Evolutionary conservation across 2,797 vertebrate genomes (phyloP).

Genomic region (Tadarida brasiliensis): DNA sequence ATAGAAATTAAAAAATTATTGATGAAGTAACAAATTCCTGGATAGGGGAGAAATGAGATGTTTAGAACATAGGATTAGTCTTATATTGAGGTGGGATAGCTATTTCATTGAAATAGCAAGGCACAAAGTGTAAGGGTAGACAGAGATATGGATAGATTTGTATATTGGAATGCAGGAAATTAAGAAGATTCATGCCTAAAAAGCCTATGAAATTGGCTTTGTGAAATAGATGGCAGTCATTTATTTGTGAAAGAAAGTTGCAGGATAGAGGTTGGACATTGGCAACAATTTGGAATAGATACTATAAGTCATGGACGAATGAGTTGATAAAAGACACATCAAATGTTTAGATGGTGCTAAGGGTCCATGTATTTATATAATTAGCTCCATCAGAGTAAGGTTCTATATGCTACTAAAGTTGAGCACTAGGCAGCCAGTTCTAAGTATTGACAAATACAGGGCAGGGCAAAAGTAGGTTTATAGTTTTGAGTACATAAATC

Average conservation of each 20-base stretch:
- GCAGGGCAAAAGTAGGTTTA: neutral
- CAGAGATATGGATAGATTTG: neutral
- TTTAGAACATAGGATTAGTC: slow-evolving; percentile 15
- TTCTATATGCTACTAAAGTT: neutral
- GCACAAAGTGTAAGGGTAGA: neutral
- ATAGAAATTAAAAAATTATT: neutral
- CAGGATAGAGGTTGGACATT: neutral
- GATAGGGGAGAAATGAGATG: neutral
- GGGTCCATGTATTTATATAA: neutral
- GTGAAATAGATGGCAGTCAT: neutral
- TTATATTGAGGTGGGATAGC: neutral
- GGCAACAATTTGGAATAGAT: neutral
- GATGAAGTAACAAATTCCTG: neutral
- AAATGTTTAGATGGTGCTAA: neutral
- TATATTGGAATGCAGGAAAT: neutral
- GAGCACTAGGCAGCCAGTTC: neutral
- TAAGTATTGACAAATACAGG: neutral
- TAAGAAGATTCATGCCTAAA: neutral
- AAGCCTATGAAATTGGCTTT: slow-evolving; percentile 25
- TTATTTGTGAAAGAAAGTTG: slow-evolving; percentile 25
- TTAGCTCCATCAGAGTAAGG: neutral
- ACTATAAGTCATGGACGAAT: neutral
- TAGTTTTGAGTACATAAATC: neutral
- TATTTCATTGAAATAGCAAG: slow-evolving; percentile 25
- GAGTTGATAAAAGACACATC: neutral